These are phyloP conservation scores for Cyprinella venusta DNA, from an alignment of 2,797 vertebrate genomes.

Conservation along the genomic window DNA sequence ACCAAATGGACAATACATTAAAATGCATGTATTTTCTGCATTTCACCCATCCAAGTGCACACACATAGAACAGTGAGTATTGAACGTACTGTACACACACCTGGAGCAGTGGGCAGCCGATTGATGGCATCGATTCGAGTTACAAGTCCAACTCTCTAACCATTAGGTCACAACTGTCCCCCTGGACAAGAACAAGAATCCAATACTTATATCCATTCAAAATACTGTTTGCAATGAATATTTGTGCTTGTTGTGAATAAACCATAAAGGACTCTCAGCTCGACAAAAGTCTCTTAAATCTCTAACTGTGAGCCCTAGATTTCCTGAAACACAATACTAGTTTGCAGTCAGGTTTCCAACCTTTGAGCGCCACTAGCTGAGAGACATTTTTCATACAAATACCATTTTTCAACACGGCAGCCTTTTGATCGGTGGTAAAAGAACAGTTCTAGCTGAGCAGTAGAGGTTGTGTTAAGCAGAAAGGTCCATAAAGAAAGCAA, in stretches of 20 bases:
- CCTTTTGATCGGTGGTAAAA: conserved; percentile 21
- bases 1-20: background rate
- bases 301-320: background rate
- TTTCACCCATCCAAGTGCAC: too few relatives aligned
- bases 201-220: background rate
- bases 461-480: background rate
- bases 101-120: too few relatives aligned
- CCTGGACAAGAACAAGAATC: background rate
- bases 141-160: too few relatives aligned
- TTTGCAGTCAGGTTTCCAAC: conserved; percentile 9
- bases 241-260: background rate
- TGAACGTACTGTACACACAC: too few relatives aligned
- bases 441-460: conserved; percentile 22
- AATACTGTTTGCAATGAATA: background rate
- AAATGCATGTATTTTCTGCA: background rate
- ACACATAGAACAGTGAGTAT: too few relatives aligned
- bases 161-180: too few relatives aligned
- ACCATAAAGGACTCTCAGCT: conserved; percentile 1
- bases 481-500: background rate
- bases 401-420: conserved; percentile 26
- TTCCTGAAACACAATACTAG: background rate
- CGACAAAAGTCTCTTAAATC: conserved; percentile 4
- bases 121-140: too few relatives aligned
- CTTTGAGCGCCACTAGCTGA: conserved; percentile 15
- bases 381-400: conserved; percentile 18